A percentile compares a stretch with the other conserved stretches of the same genome.
Conservation (phyloP, 2,113 vertebrate genomes). For the Columba livia region DNA sequence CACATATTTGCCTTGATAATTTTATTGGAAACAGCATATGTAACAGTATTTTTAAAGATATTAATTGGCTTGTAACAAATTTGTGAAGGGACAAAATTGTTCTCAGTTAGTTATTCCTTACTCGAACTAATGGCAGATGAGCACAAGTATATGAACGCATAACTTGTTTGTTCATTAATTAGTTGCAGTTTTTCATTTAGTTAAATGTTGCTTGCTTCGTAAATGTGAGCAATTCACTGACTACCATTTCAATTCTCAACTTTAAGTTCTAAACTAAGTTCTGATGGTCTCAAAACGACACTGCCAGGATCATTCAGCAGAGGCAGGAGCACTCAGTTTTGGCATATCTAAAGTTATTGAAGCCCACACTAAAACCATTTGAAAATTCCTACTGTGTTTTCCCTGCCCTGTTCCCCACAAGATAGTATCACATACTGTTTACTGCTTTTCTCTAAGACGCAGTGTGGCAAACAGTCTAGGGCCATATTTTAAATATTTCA, state of each 20-base stretch:
- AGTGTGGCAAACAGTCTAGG: not conserved
- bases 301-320: not conserved
- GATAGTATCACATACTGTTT: rapidly evolving
- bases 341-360: not conserved
- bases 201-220: not conserved
- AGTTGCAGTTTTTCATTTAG: not conserved
- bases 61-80: not conserved
- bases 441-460: not conserved
- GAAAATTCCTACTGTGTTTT: not conserved
- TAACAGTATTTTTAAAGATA: not conserved
- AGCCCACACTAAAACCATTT: not conserved
- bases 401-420: no score
- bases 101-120: not conserved
- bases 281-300: not conserved
- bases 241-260: not conserved
- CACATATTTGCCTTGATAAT: not conserved
- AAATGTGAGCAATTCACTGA: not conserved
- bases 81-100: not conserved
- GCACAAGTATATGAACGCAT: not conserved
- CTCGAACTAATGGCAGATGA: not conserved
- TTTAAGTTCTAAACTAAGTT: not conserved
- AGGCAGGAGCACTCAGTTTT: not conserved
- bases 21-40: not conserved
- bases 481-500: not conserved
- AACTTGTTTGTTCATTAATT: not conserved